phyloP scores from a whole-genome alignment of 2,797 vertebrate genomes.

The Steatocranus sp. region DNA sequence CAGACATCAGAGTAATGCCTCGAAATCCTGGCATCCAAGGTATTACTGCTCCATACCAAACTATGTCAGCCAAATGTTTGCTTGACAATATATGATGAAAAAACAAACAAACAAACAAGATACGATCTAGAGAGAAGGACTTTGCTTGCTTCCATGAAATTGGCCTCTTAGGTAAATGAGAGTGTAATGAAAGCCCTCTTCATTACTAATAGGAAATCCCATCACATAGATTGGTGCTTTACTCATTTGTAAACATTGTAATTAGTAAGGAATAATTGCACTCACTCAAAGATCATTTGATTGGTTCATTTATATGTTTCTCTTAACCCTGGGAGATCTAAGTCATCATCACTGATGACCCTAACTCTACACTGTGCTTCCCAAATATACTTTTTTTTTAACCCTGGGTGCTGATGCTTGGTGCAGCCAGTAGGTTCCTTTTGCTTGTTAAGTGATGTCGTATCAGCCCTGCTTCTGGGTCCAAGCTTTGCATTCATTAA shows the following conservation, averaged over 20 bases:
- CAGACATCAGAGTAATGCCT: not conserved
- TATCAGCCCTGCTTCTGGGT: not conserved
- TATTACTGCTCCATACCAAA: not conserved
- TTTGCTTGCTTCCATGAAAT: not conserved
- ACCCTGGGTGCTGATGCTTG: not conserved
- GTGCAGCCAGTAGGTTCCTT: not conserved
- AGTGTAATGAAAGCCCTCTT: not conserved
- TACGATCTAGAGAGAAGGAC: not conserved
- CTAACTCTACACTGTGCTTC: not conserved
- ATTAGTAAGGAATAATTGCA: not conserved
- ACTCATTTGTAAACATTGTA: not conserved
- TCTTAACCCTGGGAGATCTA: not conserved
- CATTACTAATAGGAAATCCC: not conserved
- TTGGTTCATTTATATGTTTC: not conserved
- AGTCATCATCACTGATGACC: not conserved
- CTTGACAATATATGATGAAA: not conserved
- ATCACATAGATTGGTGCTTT: not conserved
- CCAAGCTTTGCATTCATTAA: not conserved
- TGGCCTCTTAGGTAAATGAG: not conserved
- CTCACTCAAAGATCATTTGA: not conserved
- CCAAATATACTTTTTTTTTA: not conserved
- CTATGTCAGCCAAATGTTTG: not conserved
- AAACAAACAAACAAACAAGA: not conserved
- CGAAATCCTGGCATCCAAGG: not conserved
- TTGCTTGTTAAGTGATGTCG: not conserved